A percentile compares a stretch with the other conserved stretches of the same genome.
Conservation (phyloP, 1,140 invertebrate species). For the Sesamia nonagrioides region DNA sequence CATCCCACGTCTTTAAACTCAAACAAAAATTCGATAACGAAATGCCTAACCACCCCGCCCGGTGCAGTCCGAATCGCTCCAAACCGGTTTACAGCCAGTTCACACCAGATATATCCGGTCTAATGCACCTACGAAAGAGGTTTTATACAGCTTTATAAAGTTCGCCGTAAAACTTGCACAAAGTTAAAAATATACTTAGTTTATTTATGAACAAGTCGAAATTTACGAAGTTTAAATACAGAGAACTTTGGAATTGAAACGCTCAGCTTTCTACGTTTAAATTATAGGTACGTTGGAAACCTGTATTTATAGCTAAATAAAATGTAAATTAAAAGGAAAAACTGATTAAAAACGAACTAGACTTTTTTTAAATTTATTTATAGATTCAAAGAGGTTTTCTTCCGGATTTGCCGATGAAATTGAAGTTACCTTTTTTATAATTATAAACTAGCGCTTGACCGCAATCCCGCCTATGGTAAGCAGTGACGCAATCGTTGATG, state of each 20-base stretch:
- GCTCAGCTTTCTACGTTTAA: constrained; percentile 22
- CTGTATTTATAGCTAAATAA: not conserved
- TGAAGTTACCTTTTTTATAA: no score
- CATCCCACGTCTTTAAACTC: not conserved
- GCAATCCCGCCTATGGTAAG: no score
- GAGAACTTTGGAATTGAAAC: constrained; percentile 38
- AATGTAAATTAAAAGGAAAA: no score
- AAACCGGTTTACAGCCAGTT: constrained; percentile 32
- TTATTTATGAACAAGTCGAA: constrained; percentile 38
- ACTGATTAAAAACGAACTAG: not conserved
- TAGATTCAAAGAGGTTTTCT: not conserved
- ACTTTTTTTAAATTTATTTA: not conserved
- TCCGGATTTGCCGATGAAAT: not conserved
- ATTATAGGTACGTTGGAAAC: constrained; percentile 7
- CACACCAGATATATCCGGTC: constrained; percentile 41
- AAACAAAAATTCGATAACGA: constrained; percentile 21
- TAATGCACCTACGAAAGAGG: constrained; percentile 5
- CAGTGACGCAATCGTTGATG: no score
- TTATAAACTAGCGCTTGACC: no score
- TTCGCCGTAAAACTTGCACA: not conserved
- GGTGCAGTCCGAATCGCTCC: not conserved
- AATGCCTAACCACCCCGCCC: not conserved
- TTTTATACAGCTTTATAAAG: constrained; percentile 26
- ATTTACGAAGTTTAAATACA: constrained; percentile 35
- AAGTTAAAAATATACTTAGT: constrained; percentile 40